A percentile compares a stretch with the other conserved stretches of the same genome.
These are phyloP conservation scores for Gymnocephalus cernua DNA, from an alignment of 2,113 vertebrate species.

Conservation along the genomic window DNA sequence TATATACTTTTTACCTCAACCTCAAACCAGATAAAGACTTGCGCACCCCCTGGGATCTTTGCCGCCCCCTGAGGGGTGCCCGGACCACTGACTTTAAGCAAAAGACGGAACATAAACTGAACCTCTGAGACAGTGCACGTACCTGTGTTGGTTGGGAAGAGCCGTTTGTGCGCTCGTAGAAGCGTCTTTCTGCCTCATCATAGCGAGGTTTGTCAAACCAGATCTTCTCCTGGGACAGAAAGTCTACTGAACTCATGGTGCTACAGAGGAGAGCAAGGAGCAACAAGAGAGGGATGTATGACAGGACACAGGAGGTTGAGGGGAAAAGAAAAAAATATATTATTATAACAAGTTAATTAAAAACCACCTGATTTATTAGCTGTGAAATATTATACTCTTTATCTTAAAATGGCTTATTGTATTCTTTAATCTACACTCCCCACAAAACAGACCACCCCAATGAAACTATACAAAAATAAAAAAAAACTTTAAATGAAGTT, in stretches of 20 bases:
- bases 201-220: conserved; percentile 97
- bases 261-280: conserved; percentile 73
- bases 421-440: not conserved
- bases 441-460: conserved; percentile 19
- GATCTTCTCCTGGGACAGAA: conserved; percentile 90
- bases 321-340: not conserved
- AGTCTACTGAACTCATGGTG: conserved; percentile 88
- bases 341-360: not conserved
- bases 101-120: not conserved
- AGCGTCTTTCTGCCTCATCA: conserved; percentile 91
- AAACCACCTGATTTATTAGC: not conserved
- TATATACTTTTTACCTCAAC: no score
- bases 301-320: conserved; percentile 42
- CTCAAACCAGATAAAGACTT: no score
- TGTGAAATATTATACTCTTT: not conserved
- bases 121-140: not conserved
- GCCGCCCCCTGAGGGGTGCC: no score
- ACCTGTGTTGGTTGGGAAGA: conserved; percentile 71
- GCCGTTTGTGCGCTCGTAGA: conserved; percentile 88
- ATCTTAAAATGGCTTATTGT: not conserved
- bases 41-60: no score
- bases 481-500: not conserved
- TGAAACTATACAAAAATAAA: not conserved
- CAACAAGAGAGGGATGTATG: conserved; percentile 37
- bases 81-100: no score